phyloP scores from a whole-genome alignment of 2,888 invertebrate species.

The Pollenia labialis region DNA sequence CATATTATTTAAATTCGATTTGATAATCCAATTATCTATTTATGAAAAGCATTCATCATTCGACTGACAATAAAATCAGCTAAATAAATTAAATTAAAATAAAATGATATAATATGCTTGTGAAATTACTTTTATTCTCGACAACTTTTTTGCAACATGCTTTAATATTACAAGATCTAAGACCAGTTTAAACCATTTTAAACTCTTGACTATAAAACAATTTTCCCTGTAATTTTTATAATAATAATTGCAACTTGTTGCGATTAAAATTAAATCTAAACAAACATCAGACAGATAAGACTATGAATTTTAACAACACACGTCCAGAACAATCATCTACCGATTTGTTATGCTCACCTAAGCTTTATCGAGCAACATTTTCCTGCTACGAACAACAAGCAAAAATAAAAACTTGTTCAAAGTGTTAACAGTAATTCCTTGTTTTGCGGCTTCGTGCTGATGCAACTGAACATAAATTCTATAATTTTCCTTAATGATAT shows the following conservation, averaged over 20 bases:
- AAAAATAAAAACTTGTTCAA: constrained; percentile 39
- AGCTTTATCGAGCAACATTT: constrained; percentile 12
- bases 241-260: constrained; percentile 40
- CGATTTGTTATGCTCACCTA: constrained; percentile 51
- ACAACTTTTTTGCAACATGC: no score
- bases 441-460: constrained; percentile 4
- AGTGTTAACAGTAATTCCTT: constrained; percentile 61
- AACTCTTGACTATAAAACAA: neutral
- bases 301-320: neutral
- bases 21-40: no score
- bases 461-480: constrained; percentile 18
- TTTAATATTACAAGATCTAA: no score
- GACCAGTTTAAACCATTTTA: neutral
- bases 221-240: neutral
- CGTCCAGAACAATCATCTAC: constrained; percentile 19
- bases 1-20: no score
- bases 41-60: no score
- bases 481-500: constrained; percentile 12
- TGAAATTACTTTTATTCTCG: constrained; percentile 13
- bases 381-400: neutral
- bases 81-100: neutral
- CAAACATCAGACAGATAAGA: constrained; percentile 26
- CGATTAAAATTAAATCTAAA: constrained; percentile 30
- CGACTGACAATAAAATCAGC: neutral
- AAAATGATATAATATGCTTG: neutral